Evolutionary conservation across 2,113 vertebrate species (phyloP), one percentile per base, ranked within the genome.

Genomic region (Rhinoderma darwinii): DNA sequence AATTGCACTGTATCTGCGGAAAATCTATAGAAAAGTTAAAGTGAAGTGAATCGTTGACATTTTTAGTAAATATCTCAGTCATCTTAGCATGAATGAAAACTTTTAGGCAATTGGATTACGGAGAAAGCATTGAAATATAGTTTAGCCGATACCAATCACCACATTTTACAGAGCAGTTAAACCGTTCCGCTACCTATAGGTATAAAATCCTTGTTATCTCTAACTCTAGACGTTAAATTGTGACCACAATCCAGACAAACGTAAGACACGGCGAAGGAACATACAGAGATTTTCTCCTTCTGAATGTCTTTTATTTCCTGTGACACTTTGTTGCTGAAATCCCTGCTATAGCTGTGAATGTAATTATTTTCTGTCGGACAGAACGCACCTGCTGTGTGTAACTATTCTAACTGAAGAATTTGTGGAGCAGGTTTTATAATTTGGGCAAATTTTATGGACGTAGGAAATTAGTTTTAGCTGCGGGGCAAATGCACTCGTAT

Each of bases 361-460:
- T 84, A 84, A 84, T 75, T 76, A 75, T 75, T 84, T 84, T 59
- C 51, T 47, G 72, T 27, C 37, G 39, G 83, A 75, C 37, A 35
- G 83, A 75, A 61, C 37, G 17, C 25, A 3, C 83, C 32, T 39
- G 54, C 83, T 75, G 83, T 22, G 50, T 44, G 27, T 18, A 32
- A 10, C 51, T 59, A 75, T 61, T 84, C 72, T 76, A 32, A 9
- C 8, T 2, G 35, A 39, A 76, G 54, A 59, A 30, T 41, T 20
- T 56, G 17, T 39, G 37, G 41, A 76, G 35, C 25, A 25, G 10
- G 7, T 32, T 61, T 61, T 75, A 61, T 82, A 63, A 82, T 82
- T 82, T 61, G 30, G 59, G 56, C 10, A 44, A 18, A 82, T 66
- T 82, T 44, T 61, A 66, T 30, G 56, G 25, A 44, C 14, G 5